These are phyloP conservation scores for Danaus chrysippus DNA, from an alignment of 2,888 invertebrate genomes.

Conservation along the genomic window DNA sequence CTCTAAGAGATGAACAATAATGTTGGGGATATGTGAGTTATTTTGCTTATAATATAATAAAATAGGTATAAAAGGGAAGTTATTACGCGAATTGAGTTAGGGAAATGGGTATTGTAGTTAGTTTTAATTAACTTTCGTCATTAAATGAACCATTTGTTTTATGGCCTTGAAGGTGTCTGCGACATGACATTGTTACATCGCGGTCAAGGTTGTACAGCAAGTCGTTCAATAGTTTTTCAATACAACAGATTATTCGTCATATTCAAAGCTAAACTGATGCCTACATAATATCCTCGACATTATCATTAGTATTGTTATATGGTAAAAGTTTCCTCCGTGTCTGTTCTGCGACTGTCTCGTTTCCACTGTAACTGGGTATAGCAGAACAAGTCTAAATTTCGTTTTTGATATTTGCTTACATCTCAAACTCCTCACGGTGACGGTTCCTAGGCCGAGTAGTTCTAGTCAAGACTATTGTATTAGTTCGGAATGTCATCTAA, in stretches of 20 bases:
- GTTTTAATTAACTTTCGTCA: background rate
- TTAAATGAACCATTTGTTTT: slow-evolving; percentile 1
- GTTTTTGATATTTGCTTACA: slow-evolving; percentile 78
- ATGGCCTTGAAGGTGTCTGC: background rate
- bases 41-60: background rate
- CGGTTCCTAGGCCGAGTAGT: slow-evolving; percentile 75
- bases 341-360: slow-evolving; percentile 62
- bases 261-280: no score
- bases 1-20: slow-evolving; percentile 15
- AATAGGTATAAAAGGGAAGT: no score
- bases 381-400: slow-evolving; percentile 80
- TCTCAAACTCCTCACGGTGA: slow-evolving; percentile 69
- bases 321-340: slow-evolving; percentile 58
- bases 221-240: background rate
- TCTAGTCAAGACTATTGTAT: slow-evolving; percentile 56
- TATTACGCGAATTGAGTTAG: background rate
- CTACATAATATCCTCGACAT: no score
- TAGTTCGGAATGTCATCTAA: slow-evolving; percentile 75
- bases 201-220: slow-evolving; percentile 3
- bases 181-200: background rate
- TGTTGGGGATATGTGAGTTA: slow-evolving; percentile 1
- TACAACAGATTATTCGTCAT: background rate
- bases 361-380: slow-evolving; percentile 53
- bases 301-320: background rate
- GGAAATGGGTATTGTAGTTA: background rate